Evolutionary conservation across 2,888 invertebrate genomes (phyloP), one percentile per base, ranked within the genome.

Genomic region (Asteroscopus sphinx): DNA sequence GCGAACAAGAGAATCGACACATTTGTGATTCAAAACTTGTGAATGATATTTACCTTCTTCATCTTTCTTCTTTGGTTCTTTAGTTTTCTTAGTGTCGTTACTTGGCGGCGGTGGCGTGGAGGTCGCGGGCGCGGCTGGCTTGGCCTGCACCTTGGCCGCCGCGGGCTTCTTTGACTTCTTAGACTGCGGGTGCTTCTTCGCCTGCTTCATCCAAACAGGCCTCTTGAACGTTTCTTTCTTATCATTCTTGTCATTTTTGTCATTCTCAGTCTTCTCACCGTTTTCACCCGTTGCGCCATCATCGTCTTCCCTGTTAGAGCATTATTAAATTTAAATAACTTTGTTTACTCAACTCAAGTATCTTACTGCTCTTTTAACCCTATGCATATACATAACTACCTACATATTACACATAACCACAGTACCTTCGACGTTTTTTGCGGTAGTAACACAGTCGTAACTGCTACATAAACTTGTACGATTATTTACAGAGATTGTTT

Each of bases 211-310:
- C 84, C 84, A 84, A 2, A 84, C 84, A 1, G 98, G 96, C 82
- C 97, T 96, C 81, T 97, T 97, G 37, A 92, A 94, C 0, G 94
- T 90, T 57, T 92, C 86, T 49, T 95, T 94, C 58, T 91, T 95
- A 55, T 95, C 95, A 57, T 83, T 87, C 85, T 95, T 83, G 83
- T 93, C 86, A 80, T 83, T 90, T 5, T 89, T 88, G 1, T 70
- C 78, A 51, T 91, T 92, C 32, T 92, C 92, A 4, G 80, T 69
- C 39, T 81, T 93, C 25, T 90, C 95, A n/a, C 93, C 95, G 2
- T 81, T 93, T 35, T 90, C 95, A n/a, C 81, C 91, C 12, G 86
- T 94, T 12, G 93, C 95, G 30, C 95, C 95, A n/a, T 94, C 95
- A 40, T 94, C 95, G 47, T 94, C 95, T 62, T 95, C 95, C 68